These are phyloP conservation scores for Psettodes erumei DNA, from an alignment of 2,113 vertebrate genomes.

Conservation along the genomic window DNA sequence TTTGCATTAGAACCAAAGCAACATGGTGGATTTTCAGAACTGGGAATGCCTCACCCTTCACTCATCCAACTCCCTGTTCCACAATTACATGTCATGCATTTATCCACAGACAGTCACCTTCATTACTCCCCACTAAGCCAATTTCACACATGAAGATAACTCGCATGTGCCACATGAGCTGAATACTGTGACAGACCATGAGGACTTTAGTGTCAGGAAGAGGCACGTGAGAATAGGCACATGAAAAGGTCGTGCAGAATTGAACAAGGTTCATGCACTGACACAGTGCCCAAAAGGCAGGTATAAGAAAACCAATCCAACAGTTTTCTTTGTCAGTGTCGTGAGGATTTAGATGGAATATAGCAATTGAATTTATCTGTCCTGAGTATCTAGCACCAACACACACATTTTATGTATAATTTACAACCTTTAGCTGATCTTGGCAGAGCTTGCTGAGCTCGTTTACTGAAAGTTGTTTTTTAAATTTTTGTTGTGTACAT, in stretches of 20 bases:
- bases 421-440: background rate
- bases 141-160: slow-evolving; percentile 51
- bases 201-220: slow-evolving; percentile 9
- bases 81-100: slow-evolving; percentile 38
- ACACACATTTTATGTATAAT: too few species aligned
- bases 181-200: slow-evolving; percentile 19
- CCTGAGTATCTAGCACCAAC: too few species aligned
- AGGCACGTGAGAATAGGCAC: background rate
- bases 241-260: background rate
- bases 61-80: slow-evolving; percentile 20
- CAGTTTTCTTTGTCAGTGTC: background rate
- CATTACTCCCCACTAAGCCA: slow-evolving; percentile 28
- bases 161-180: slow-evolving; percentile 29
- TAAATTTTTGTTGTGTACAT: background rate
- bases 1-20: slow-evolving; percentile 11
- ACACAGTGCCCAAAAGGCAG: background rate
- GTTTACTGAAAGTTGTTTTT: too few species aligned
- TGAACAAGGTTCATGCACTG: background rate
- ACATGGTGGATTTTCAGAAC: background rate
- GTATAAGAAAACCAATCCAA: slow-evolving; percentile 1
- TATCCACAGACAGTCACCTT: slow-evolving; percentile 36
- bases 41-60: background rate
- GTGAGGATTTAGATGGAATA: background rate
- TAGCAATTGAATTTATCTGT: background rate
- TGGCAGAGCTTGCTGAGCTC: too few species aligned